These are phyloP conservation scores for Lindbergichthys nudifrons DNA, from an alignment of 2,797 vertebrate genomes.

Conservation along the genomic window DNA sequence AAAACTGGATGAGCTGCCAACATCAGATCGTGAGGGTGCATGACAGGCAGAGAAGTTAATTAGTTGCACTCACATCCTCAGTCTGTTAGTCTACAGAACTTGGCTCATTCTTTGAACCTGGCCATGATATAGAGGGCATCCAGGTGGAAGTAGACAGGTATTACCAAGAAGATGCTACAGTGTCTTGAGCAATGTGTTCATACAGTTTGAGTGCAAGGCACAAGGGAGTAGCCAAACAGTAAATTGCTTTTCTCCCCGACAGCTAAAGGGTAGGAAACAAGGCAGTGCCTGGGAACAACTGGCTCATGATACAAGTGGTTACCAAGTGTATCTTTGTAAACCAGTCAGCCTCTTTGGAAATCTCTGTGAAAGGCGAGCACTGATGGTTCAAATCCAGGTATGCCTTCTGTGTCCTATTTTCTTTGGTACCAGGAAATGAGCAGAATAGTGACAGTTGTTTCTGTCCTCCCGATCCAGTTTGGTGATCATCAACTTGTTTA, in stretches of 20 bases:
- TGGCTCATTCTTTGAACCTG: conserved; percentile 1
- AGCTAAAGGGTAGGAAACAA: conserved; percentile 21
- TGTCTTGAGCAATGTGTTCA: conserved; percentile 1
- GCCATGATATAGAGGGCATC: neutral
- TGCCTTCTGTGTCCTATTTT: neutral
- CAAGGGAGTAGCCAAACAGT: conserved; percentile 24
- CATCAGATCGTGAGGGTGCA: neutral
- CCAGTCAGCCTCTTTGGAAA: neutral
- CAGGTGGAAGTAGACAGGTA: conserved; percentile 2
- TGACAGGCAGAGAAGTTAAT: neutral
- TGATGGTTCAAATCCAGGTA: conserved; percentile 12
- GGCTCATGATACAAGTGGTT: conserved; percentile 27
- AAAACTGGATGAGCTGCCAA: neutral
- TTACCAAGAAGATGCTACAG: conserved; percentile 3
- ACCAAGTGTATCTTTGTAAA: conserved; percentile 41
- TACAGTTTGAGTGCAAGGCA: conserved; percentile 12
- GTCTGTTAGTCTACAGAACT: neutral
- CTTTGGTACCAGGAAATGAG: neutral
- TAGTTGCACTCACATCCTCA: conserved; percentile 2
- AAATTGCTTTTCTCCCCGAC: conserved; percentile 39
- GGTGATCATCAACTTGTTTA: conserved; percentile 7
- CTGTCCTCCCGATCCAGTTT: neutral
- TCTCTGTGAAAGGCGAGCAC: conserved; percentile 14
- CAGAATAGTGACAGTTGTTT: neutral
- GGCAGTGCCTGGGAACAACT: conserved; percentile 31